phyloP scores from a whole-genome alignment of 2,797 vertebrate genomes.

The Leucoraja ocellata region DNA sequence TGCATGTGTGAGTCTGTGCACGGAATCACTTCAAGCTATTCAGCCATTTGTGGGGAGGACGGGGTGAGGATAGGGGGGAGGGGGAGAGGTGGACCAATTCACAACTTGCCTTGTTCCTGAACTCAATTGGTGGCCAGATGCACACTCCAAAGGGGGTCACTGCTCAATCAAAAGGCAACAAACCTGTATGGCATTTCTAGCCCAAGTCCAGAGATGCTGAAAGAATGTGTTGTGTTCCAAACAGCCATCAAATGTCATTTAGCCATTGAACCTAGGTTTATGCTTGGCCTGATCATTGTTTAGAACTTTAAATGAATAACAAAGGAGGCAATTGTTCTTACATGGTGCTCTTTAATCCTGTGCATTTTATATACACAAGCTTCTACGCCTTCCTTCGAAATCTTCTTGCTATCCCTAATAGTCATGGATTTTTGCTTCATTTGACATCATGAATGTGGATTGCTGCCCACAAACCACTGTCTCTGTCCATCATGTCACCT shows the following conservation, averaged over 20 bases:
- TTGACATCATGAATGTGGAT: constrained; percentile 6
- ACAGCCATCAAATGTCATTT: background rate
- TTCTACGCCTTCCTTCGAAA: background rate
- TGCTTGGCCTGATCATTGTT: background rate
- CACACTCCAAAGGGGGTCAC: background rate
- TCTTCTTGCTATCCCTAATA: background rate
- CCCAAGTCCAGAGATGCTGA: background rate
- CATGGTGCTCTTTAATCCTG: background rate
- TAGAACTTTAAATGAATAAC: background rate
- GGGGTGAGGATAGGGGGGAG: background rate
- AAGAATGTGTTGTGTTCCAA: background rate
- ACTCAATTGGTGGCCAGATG: background rate
- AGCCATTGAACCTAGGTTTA: background rate
- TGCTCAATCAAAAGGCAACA: background rate
- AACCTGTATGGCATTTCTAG: background rate
- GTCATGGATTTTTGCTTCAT: background rate
- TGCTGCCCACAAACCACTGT: constrained; percentile 11
- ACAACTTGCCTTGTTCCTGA: background rate
- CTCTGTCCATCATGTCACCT: constrained; percentile 26
- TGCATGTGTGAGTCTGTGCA: background rate
- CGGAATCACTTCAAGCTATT: background rate
- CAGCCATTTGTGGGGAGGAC: background rate
- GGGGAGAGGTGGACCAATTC: too few species aligned
- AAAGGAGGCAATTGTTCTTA: background rate
- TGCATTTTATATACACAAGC: background rate